These are phyloP conservation scores for Nothura maculosa DNA, from an alignment of 2,797 vertebrate species.

Conservation along the genomic window DNA sequence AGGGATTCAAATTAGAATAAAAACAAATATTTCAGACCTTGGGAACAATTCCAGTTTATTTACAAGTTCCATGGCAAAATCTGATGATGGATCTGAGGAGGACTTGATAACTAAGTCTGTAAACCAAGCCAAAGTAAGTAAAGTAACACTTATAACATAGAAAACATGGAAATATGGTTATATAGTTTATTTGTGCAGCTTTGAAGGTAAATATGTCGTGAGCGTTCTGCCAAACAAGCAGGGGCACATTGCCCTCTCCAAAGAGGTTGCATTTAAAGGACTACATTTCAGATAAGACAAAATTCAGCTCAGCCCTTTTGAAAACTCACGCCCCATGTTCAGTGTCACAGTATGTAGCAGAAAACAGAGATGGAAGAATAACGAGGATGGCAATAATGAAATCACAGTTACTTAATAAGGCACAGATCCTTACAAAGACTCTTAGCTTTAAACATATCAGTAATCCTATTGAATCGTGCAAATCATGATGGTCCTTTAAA, in stretches of 20 bases:
- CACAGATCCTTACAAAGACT: conserved; percentile 38
- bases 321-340: not conserved
- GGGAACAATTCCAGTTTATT: not conserved
- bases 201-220: too few relatives aligned
- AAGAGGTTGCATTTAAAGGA: not conserved
- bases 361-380: not conserved
- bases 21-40: not conserved
- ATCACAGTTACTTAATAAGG: not conserved
- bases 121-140: not conserved
- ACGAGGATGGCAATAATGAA: conserved; percentile 19
- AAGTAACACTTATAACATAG: not conserved
- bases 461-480: not conserved
- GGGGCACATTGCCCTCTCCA: not conserved
- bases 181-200: not conserved
- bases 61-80: not conserved
- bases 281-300: not conserved
- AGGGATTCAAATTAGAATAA: not conserved
- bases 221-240: not conserved
- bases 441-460: not conserved
- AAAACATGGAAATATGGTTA: accelerated
- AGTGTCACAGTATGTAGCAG: not conserved
- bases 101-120: not conserved
- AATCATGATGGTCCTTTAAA: not conserved
- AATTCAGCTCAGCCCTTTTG: not conserved
- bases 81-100: not conserved